Conservation (phyloP, 2,113 vertebrate species). For the Microtus oregoni region DNA sequence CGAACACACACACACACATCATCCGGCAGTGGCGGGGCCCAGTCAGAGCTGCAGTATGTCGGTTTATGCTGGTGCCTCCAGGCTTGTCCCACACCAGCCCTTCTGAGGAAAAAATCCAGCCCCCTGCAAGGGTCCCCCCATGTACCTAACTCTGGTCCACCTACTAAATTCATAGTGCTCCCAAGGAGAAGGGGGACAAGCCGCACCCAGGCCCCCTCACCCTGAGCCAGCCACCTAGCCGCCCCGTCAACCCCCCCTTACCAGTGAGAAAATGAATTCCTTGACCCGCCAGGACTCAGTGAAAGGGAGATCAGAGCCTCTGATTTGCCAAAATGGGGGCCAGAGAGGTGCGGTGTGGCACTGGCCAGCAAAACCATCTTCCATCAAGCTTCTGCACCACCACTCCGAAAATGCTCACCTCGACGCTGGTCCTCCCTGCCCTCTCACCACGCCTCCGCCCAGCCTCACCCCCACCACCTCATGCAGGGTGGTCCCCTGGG, state of each 20-base stretch:
- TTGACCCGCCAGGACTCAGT: slow-evolving; percentile 10
- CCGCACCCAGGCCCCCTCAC: slow-evolving; percentile 26
- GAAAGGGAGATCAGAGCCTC: background rate
- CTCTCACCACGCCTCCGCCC: slow-evolving; percentile 56
- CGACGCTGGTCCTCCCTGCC: slow-evolving; percentile 1
- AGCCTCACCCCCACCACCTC: background rate
- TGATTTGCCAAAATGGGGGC: slow-evolving; percentile 38
- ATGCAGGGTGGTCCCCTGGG: slow-evolving; percentile 18
- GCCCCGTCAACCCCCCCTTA: slow-evolving; percentile 11
- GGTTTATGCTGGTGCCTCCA: background rate
- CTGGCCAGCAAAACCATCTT: background rate
- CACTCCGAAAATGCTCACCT: slow-evolving; percentile 55
- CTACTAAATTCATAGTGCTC: background rate
- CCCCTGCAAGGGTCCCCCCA: slow-evolving; percentile 23
- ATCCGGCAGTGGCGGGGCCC: background rate
- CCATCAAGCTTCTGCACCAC: slow-evolving; percentile 64
- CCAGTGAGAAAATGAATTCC: slow-evolving; percentile 56
- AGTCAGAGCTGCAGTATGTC: slow-evolving; percentile 71
- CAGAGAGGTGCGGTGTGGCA: slow-evolving; percentile 7
- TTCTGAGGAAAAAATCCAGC: background rate
- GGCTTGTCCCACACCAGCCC: slow-evolving; percentile 12
- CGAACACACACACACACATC: background rate
- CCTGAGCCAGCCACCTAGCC: background rate
- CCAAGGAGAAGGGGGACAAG: background rate
- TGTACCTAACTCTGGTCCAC: background rate